Evolutionary conservation across 1,140 invertebrate species (phyloP).

Genomic region (Globodera ellingtonae): DNA sequence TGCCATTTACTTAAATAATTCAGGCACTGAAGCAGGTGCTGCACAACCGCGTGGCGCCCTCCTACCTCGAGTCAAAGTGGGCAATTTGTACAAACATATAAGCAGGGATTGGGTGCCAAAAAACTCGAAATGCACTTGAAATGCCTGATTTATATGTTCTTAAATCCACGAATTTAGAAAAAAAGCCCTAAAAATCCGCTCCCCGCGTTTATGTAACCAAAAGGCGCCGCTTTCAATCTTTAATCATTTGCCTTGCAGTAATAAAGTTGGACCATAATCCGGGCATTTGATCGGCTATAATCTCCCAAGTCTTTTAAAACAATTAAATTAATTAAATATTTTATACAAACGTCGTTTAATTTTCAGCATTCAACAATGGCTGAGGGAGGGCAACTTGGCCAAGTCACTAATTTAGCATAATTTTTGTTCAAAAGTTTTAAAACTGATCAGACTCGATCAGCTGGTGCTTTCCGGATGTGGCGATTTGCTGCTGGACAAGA

Average conservation of each 20-base stretch:
- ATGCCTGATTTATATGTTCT: too few species aligned
- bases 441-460: conserved; percentile 61
- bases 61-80: conserved; percentile 62
- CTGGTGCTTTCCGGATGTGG: conserved; percentile 68
- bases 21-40: conserved; percentile 46
- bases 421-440: background rate
- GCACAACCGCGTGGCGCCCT: conserved; percentile 63
- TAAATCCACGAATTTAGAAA: too few species aligned
- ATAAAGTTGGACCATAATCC: too few species aligned
- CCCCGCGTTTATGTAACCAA: too few species aligned
- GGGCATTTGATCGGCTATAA: too few species aligned
- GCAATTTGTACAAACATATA: background rate
- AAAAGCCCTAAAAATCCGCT: too few species aligned
- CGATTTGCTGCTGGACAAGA: conserved; percentile 73
- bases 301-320: background rate
- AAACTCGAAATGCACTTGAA: too few species aligned
- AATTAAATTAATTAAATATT: background rate
- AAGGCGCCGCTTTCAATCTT: too few species aligned
- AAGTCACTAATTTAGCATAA: conserved; percentile 28
- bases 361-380: conserved; percentile 69
- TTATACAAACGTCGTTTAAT: background rate
- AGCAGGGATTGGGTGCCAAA: background rate
- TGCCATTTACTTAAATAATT: background rate
- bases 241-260: too few species aligned
- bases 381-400: conserved; percentile 66